Conservation (phyloP, 2,113 vertebrate species). For the Cardinalis cardinalis region DNA sequence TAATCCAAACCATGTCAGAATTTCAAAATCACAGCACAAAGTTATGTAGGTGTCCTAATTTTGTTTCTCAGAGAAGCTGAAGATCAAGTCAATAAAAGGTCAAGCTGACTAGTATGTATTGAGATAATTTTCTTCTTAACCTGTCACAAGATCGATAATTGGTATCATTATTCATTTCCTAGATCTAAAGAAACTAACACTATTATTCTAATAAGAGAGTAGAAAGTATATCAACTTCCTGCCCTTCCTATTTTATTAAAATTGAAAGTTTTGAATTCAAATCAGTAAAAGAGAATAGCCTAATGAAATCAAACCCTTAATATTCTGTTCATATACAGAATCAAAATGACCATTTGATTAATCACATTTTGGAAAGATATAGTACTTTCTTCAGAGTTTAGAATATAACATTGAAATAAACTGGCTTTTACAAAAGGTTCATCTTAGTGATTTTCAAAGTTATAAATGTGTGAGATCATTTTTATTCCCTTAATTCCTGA, state of each 20-base stretch:
- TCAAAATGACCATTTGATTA: not conserved
- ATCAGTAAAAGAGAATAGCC: not conserved
- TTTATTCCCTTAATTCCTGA: not conserved
- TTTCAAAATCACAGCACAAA: not conserved
- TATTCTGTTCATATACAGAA: not conserved
- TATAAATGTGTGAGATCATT: not conserved
- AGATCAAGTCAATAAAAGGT: slow-evolving; percentile 56
- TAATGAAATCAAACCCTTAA: not conserved
- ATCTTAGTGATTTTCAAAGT: not conserved
- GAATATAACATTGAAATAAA: not conserved
- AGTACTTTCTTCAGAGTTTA: not conserved
- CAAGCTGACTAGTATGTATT: slow-evolving; percentile 54
- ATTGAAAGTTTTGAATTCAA: not conserved
- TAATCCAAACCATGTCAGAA: not conserved
- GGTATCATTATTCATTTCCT: slow-evolving; percentile 60
- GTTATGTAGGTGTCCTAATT: not conserved
- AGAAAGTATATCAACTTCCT: not conserved
- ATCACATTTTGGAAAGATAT: not conserved
- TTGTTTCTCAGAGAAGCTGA: slow-evolving; percentile 32
- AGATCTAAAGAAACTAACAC: slow-evolving; percentile 15
- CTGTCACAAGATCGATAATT: slow-evolving; percentile 47
- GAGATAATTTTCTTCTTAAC: slow-evolving; percentile 55
- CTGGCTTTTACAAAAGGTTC: not conserved
- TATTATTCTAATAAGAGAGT: slow-evolving; percentile 27
- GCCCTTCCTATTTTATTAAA: not conserved